Conservation (phyloP, 2,113 vertebrate species). For the Gymnorhina tibicen region DNA sequence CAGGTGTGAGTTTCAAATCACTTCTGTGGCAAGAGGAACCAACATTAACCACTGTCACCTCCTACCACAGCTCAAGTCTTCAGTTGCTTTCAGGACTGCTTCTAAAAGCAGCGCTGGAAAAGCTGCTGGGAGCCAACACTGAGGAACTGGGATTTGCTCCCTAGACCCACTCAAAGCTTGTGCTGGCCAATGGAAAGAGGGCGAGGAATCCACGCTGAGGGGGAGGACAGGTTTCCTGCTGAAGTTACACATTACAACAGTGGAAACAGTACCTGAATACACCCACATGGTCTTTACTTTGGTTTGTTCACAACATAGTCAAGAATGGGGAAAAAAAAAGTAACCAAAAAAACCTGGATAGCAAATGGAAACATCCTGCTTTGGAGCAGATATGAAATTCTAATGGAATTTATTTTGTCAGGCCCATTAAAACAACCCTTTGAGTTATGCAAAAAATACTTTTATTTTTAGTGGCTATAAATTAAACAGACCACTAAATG, state of each 20-base stretch:
- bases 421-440: not conserved
- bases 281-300: not conserved
- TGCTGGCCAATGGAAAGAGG: not conserved
- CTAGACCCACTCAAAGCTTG: not conserved
- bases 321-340: fast-evolving
- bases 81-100: not conserved
- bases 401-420: not conserved
- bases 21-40: not conserved
- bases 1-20: not conserved
- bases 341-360: not conserved
- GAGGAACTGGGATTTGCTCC: not conserved
- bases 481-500: not conserved
- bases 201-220: not conserved
- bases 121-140: not conserved
- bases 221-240: not conserved
- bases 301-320: not conserved
- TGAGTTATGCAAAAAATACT: not conserved
- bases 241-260: not conserved
- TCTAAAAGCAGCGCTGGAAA: not conserved
- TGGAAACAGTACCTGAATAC: not conserved
- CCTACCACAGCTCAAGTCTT: not conserved
- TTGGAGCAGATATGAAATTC: not conserved
- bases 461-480: not conserved
- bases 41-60: not conserved
- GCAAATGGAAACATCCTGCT: not conserved